These are phyloP conservation scores for Pseudoips prasinana DNA, from an alignment of 2,888 invertebrate genomes.

Conservation along the genomic window DNA sequence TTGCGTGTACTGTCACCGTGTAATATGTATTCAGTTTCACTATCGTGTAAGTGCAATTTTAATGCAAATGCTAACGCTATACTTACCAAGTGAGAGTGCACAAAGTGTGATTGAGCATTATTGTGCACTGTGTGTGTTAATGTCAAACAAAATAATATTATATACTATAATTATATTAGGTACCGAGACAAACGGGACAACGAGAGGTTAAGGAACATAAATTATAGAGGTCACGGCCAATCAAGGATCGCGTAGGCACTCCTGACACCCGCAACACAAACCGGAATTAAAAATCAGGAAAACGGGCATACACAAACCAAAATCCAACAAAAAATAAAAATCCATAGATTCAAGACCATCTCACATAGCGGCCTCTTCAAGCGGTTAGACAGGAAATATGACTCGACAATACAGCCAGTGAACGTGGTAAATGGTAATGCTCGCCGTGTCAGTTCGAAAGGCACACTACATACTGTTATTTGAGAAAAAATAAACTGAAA, in stretches of 20 bases:
- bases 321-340: conserved; percentile 24
- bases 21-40: too few relatives aligned
- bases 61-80: conserved; percentile 22
- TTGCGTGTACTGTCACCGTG: too few relatives aligned
- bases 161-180: conserved; percentile 25
- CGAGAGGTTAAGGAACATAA: conserved; percentile 46
- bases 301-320: conserved; percentile 31
- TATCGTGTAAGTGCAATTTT: conserved; percentile 19
- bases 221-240: conserved; percentile 46
- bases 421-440: conserved; percentile 51
- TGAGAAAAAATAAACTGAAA: conserved; percentile 41
- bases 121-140: conserved; percentile 38
- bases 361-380: conserved; percentile 29
- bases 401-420: conserved; percentile 44
- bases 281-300: conserved; percentile 21
- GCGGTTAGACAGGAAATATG: conserved; percentile 42
- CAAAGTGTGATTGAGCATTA: conserved; percentile 24
- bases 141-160: conserved; percentile 26
- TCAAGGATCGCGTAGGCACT: conserved; percentile 32
- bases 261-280: conserved; percentile 27
- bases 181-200: conserved; percentile 39
- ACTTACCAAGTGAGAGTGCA: conserved; percentile 38
- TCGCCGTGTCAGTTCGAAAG: conserved; percentile 72
- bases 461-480: conserved; percentile 73
- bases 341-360: conserved; percentile 25